Evolutionary conservation across 2,888 invertebrate species (phyloP).

Genomic region (Heliconius charithonia): DNA sequence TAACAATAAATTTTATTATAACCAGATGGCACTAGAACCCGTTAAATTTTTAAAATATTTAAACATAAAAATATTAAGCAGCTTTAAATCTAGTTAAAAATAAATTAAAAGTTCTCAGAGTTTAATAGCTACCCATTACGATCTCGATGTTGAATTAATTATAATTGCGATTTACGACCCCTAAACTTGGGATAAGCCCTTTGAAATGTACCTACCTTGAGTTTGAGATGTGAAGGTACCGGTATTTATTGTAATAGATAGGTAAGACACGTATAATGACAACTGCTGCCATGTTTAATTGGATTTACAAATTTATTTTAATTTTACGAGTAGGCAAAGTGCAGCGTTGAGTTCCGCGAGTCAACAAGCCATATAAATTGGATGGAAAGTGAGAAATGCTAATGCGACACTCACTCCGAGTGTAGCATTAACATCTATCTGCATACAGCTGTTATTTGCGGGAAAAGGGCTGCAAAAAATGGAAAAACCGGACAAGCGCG

Average conservation of each 20-base stretch:
- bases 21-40: too few relatives aligned
- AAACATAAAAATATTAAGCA: background rate
- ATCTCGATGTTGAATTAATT: slow-evolving; percentile 49
- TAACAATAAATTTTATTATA: too few relatives aligned
- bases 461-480: too few relatives aligned
- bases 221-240: background rate
- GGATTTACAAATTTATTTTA: background rate
- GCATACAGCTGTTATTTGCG: too few relatives aligned
- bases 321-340: too few relatives aligned
- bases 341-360: too few relatives aligned
- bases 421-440: too few relatives aligned
- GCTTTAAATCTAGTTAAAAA: slow-evolving; percentile 42
- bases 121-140: slow-evolving; percentile 58
- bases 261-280: background rate
- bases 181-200: slow-evolving; percentile 30
- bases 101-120: slow-evolving; percentile 58
- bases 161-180: slow-evolving; percentile 48
- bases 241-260: slow-evolving; percentile 10
- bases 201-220: slow-evolving; percentile 11
- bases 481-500: too few relatives aligned
- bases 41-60: background rate
- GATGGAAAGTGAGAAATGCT: too few relatives aligned
- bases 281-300: background rate
- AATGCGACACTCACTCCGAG: too few relatives aligned
- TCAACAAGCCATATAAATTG: too few relatives aligned